phyloP scores from a whole-genome alignment of 2,797 vertebrate genomes.

The Sebastes diaconus region DNA sequence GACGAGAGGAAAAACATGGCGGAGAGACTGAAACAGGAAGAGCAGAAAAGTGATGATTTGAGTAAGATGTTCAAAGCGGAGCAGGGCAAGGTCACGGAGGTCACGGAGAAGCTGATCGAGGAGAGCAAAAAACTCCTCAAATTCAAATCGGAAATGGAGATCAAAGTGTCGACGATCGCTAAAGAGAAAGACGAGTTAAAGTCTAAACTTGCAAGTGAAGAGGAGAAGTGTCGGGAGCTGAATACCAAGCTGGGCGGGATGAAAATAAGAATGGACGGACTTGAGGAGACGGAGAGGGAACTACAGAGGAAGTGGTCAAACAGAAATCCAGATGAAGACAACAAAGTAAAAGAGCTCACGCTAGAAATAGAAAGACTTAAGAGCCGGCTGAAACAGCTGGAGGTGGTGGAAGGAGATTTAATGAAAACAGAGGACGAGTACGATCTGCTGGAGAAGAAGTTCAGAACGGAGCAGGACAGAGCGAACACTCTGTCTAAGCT shows the following conservation, averaged over 20 bases:
- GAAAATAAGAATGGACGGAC: slow-evolving; percentile 86
- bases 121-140: slow-evolving; percentile 96
- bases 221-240: slow-evolving; percentile 87
- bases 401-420: slow-evolving; percentile 95
- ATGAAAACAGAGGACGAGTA: slow-evolving; percentile 98
- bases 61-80: slow-evolving; percentile 90
- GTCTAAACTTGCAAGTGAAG: slow-evolving; percentile 84
- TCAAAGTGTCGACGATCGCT: slow-evolving; percentile 83
- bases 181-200: slow-evolving; percentile 89
- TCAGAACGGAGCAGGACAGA: slow-evolving; percentile 93
- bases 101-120: slow-evolving; percentile 96
- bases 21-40: slow-evolving; percentile 92
- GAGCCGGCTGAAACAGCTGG: slow-evolving; percentile 91
- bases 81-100: slow-evolving; percentile 93
- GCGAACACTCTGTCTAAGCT: slow-evolving; percentile 89
- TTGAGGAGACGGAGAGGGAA: slow-evolving; percentile 87
- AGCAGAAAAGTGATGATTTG: slow-evolving; percentile 88
- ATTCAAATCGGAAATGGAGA: slow-evolving; percentile 94
- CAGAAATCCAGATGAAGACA: slow-evolving; percentile 83
- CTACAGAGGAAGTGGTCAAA: slow-evolving; percentile 76
- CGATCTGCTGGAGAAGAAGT: slow-evolving; percentile 93
- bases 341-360: slow-evolving; percentile 89
- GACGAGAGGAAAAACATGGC: slow-evolving; percentile 93
- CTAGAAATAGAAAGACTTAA: slow-evolving; percentile 91
- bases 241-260: slow-evolving; percentile 82